Evolutionary conservation across 2,888 invertebrate genomes (phyloP).

Genomic region (Epicampocera succincta): DNA sequence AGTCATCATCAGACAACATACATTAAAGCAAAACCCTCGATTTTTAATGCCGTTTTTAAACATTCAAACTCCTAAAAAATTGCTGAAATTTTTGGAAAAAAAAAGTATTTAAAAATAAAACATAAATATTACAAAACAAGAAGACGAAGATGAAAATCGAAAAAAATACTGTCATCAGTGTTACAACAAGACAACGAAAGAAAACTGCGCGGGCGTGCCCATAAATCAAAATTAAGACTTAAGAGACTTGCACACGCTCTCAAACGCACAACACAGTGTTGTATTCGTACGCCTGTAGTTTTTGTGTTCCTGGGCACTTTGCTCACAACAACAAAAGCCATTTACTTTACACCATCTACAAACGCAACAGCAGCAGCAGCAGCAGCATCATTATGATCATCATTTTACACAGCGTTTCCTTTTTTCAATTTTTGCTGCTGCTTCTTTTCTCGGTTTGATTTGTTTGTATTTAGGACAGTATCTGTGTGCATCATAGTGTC

Average conservation of each 20-base stretch:
- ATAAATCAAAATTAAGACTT: conserved; percentile 80
- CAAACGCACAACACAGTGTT: conserved; percentile 21
- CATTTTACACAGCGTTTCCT: conserved; percentile 59
- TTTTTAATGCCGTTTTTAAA: conserved; percentile 24
- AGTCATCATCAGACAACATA: conserved; percentile 3
- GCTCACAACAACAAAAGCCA: conserved; percentile 34
- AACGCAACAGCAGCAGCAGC: background rate
- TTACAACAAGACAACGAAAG: conserved; percentile 35
- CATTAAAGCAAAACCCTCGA: conserved; percentile 38
- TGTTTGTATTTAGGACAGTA: conserved; percentile 43
- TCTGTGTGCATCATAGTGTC: conserved; percentile 41
- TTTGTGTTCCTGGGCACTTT: conserved; percentile 45
- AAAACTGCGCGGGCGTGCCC: conserved; percentile 79
- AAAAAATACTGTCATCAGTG: conserved; percentile 63
- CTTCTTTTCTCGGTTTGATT: background rate
- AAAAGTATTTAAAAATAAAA: conserved; percentile 26
- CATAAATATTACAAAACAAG: conserved; percentile 4
- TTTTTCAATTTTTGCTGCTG: background rate
- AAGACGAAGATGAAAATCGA: conserved; percentile 12
- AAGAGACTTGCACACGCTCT: conserved; percentile 57
- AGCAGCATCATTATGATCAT: conserved; percentile 45
- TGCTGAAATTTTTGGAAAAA: conserved; percentile 21
- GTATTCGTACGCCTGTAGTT: conserved; percentile 30
- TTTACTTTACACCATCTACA: conserved; percentile 55
- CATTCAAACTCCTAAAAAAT: conserved; percentile 43